Evolutionary conservation across 1,140 invertebrate species (phyloP).

Genomic region (Ectropis grisescens): DNA sequence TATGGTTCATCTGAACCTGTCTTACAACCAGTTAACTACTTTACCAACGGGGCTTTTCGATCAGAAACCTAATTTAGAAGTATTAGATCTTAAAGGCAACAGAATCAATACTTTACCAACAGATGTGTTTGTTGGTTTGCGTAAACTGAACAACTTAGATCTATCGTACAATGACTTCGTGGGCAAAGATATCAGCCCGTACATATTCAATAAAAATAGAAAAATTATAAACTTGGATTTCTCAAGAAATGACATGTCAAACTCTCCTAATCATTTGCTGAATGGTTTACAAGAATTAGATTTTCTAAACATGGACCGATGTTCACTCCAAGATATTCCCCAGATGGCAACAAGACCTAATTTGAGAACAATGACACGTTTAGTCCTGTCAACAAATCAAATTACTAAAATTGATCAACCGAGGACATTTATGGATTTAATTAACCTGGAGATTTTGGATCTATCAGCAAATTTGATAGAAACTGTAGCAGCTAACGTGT

Average conservation of each 20-base stretch:
- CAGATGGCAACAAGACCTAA: slow-evolving; percentile 25
- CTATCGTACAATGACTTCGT: slow-evolving; percentile 32
- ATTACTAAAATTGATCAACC: slow-evolving; percentile 8
- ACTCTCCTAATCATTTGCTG: slow-evolving; percentile 24
- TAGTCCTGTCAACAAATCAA: slow-evolving; percentile 34
- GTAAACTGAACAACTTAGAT: slow-evolving; percentile 32
- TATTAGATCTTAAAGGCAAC: slow-evolving; percentile 38
- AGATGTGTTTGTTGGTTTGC: slow-evolving; percentile 33
- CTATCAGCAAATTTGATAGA: slow-evolving; percentile 22
- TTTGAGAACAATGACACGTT: slow-evolving; percentile 28
- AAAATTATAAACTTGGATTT: slow-evolving; percentile 29
- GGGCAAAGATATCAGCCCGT: slow-evolving; percentile 23
- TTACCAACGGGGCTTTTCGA: slow-evolving; percentile 37
- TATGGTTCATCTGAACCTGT: slow-evolving; percentile 34
- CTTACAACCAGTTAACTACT: slow-evolving; percentile 29
- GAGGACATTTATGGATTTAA: slow-evolving; percentile 4
- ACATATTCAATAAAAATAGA: slow-evolving; percentile 29
- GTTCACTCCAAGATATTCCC: slow-evolving; percentile 30
- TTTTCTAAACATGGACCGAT: slow-evolving; percentile 33
- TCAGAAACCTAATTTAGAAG: slow-evolving; percentile 23
- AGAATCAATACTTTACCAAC: slow-evolving; percentile 20
- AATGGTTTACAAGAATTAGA: slow-evolving; percentile 25
- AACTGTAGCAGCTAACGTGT: slow-evolving; percentile 23
- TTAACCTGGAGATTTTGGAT: slow-evolving; percentile 28
- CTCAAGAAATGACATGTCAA: slow-evolving; percentile 40